phyloP scores from a whole-genome alignment of 2,113 vertebrate genomes.

The Gymnorhina tibicen region DNA sequence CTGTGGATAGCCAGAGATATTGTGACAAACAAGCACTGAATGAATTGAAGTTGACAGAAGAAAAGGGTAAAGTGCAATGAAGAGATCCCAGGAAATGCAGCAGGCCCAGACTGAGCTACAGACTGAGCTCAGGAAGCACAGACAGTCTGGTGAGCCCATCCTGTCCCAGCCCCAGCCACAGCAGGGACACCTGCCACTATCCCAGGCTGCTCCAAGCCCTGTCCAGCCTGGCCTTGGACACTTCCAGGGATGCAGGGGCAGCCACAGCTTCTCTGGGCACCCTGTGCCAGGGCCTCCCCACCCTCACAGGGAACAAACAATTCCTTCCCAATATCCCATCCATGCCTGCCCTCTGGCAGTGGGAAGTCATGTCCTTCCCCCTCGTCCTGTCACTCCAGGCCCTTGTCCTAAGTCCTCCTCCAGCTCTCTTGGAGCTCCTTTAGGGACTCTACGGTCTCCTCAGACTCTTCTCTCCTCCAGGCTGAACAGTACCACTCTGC shows the following conservation, averaged over 20 bases:
- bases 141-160: not conserved
- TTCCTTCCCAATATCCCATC: accelerated
- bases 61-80: not conserved
- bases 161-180: not conserved
- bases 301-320: accelerated
- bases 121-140: not conserved
- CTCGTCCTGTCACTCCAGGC: not conserved
- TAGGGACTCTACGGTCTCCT: no score
- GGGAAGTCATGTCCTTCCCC: not conserved
- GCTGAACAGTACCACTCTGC: not conserved
- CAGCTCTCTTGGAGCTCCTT: not conserved
- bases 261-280: not conserved
- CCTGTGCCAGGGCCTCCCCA: not conserved
- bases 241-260: not conserved
- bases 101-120: not conserved
- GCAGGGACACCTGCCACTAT: not conserved
- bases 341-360: accelerated
- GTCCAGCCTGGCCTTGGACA: accelerated
- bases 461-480: not conserved
- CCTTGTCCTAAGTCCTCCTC: not conserved
- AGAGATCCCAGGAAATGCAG: not conserved
- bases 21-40: not conserved
- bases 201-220: accelerated
- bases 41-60: not conserved
- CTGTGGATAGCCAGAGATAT: not conserved